phyloP scores from a whole-genome alignment of 2,113 vertebrate genomes.

The Entosphenus tridentatus region DNA sequence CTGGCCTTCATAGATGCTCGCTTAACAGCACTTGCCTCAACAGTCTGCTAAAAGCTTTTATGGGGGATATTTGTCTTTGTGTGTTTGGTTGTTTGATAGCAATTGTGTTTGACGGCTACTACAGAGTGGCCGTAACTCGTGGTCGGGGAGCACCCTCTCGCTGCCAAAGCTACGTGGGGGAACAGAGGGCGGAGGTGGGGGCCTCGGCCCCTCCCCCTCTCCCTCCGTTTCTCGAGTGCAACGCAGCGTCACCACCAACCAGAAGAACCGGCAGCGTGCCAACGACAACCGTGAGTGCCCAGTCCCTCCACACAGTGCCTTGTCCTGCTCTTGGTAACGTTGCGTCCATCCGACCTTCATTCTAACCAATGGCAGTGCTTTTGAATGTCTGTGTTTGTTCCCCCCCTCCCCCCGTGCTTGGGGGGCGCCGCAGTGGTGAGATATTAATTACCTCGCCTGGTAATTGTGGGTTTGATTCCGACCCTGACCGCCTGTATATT shows the following conservation, averaged over 20 bases:
- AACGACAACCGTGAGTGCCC: neutral
- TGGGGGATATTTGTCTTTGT: no score
- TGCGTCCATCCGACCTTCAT: no score
- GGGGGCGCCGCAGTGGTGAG: neutral
- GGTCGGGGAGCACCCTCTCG: conserved; percentile 2
- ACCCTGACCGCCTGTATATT: no score
- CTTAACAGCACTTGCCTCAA: no score
- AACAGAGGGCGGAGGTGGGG: neutral
- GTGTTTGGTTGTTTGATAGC: no score
- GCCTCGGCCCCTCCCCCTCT: conserved; percentile 3
- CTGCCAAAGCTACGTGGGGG: conserved; percentile 3
- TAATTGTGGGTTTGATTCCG: no score
- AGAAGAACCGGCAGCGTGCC: conserved; percentile 2
- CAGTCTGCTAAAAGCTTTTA: no score
- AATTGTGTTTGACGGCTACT: no score
- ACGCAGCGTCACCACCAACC: conserved; percentile 1
- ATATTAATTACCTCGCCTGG: no score
- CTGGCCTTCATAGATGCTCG: no score
- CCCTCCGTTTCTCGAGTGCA: conserved; percentile 1
- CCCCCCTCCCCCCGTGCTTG: neutral
- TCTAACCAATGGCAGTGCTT: neutral
- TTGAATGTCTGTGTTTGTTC: neutral
- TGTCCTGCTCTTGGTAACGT: no score
- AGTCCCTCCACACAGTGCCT: no score
- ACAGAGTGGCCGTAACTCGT: neutral